phyloP scores from a whole-genome alignment of 2,888 invertebrate species.

The Mylabris sibirica region DNA sequence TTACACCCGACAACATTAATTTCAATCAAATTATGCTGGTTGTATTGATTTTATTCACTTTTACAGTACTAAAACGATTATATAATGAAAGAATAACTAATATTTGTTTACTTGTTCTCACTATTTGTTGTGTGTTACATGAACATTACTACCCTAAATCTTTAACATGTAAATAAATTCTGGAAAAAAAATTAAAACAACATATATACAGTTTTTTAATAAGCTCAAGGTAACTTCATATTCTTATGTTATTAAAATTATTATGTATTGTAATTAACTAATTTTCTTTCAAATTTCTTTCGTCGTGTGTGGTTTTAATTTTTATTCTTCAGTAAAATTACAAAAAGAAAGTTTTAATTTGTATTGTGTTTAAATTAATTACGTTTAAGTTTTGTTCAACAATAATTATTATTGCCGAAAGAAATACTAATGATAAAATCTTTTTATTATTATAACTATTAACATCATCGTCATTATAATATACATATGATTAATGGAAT shows the following conservation, averaged over 20 bases:
- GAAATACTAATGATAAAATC: slow-evolving; percentile 1
- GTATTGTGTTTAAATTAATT: not conserved
- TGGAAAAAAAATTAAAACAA: too few relatives aligned
- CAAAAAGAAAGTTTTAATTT: not conserved
- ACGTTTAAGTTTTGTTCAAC: not conserved
- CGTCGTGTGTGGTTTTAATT: not conserved
- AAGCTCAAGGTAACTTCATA: too few relatives aligned
- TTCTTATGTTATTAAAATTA: not conserved
- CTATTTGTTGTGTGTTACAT: too few relatives aligned
- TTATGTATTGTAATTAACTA: not conserved
- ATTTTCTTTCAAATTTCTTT: not conserved
- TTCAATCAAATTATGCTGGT: not conserved
- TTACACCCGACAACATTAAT: not conserved
- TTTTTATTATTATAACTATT: not conserved
- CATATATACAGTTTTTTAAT: too few relatives aligned
- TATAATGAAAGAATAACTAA: not conserved
- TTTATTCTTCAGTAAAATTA: not conserved
- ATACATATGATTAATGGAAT: not conserved
- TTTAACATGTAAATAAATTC: too few relatives aligned
- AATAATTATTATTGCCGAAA: not conserved
- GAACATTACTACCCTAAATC: too few relatives aligned
- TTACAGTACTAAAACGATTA: not conserved
- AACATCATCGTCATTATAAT: not conserved
- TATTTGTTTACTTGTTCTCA: not conserved
- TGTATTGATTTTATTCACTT: not conserved